Base-by-base conservation (phyloP, 2,797 vertebrate species). In the Enoplosus armatus region DNA sequence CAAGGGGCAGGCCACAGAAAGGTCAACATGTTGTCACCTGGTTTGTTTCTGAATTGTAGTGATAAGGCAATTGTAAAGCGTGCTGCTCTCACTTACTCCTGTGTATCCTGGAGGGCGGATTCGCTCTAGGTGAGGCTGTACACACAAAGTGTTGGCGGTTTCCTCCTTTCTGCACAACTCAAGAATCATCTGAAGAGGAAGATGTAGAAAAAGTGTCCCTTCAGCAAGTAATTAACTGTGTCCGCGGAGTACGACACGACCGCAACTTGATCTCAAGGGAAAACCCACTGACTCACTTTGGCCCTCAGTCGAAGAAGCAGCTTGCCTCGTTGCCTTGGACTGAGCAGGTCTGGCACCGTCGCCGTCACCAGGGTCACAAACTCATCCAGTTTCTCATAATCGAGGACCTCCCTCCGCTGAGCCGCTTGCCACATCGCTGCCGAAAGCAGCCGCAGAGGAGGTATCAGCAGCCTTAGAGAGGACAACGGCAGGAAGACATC, bases 361-460 rank as follows among this genome's bases (percentile, higher is more conserved):
- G 88, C 83, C 0, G 93, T 95, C 72, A 97, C 91, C 48, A 88
- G 72, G 0, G 84, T 83, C 83, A 97, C 92, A 75, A 97, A 95
- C 63, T 95, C 90, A 11, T 95, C 83, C 2, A 96, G 93, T 27
- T 90, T 94, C 4, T 94, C 94, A 22, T 96, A 97, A 15, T 96
- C 90, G 1, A 82, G 75, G 4, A 95, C 87, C 0, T 89, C 82
- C 79, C 93, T 93, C 22, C 58, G 65, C 18, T 95, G 90, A 16
- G 96, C 87, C 10, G 94, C 95, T 20, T 92, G 93, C 96, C 96
- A 97, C 91, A 94, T 77, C 0, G 96, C 95, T 0, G 96, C 96
- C 7, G 94, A 95, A 0, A 92, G 91, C 14, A 97, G 87, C 47
- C 95, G 92, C 75, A 96, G 72, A 3, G 94, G 89, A 3, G 94